These are phyloP conservation scores for Pemphredon lugubris DNA, from an alignment of 2,888 invertebrate genomes.

Conservation along the genomic window DNA sequence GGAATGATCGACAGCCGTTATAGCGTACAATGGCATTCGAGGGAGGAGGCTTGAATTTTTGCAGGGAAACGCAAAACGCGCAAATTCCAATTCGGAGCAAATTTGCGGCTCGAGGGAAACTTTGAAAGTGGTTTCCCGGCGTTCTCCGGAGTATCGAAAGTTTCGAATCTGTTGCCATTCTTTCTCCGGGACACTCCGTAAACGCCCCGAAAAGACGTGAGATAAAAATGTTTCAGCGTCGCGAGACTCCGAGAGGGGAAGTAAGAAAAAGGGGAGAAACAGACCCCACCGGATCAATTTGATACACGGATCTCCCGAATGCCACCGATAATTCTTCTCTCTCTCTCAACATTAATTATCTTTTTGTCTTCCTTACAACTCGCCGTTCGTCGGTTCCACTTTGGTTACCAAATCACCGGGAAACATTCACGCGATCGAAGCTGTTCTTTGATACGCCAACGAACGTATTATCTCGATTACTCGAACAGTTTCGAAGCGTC, in stretches of 20 bases:
- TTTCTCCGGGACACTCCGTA: conserved; percentile 10
- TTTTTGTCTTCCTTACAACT: too few species aligned
- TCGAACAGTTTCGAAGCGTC: not conserved
- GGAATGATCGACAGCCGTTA: too few species aligned
- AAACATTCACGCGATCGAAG: too few species aligned
- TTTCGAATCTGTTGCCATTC: conserved; percentile 17
- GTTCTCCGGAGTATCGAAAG: not conserved
- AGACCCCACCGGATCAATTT: too few species aligned
- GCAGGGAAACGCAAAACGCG: not conserved
- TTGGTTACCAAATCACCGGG: too few species aligned
- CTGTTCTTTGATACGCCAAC: not conserved
- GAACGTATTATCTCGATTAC: not conserved
- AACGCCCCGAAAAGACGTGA: too few species aligned
- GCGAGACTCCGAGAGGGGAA: too few species aligned
- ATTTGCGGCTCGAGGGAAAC: conserved; percentile 3
- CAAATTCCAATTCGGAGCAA: not conserved
- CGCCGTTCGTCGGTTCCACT: too few species aligned
- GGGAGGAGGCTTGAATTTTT: conserved; percentile 1
- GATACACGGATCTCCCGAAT: too few species aligned
- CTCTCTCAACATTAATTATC: conserved; percentile 5
- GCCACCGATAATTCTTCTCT: too few species aligned
- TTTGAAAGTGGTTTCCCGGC: conserved; percentile 21
- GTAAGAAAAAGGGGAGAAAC: too few species aligned
- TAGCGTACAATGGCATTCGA: not conserved
- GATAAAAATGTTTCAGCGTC: too few species aligned